Evolutionary conservation across 2,888 invertebrate genomes (phyloP).

Genomic region (Abrostola triplasia): DNA sequence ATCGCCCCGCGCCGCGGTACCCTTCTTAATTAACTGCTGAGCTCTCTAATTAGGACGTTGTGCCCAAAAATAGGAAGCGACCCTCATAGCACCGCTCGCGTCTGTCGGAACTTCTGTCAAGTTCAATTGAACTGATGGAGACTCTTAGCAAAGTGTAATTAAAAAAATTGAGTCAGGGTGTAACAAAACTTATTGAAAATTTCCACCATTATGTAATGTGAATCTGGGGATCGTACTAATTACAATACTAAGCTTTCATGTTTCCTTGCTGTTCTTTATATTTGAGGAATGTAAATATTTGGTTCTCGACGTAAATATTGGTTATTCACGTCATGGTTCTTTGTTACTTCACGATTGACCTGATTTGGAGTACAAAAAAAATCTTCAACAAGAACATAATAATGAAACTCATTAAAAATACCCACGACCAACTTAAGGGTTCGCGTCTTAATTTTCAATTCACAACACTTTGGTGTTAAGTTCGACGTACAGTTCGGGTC

Average conservation of each 20-base stretch:
- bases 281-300: neutral
- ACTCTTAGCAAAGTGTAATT: slow-evolving; percentile 50
- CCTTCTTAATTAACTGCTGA: slow-evolving; percentile 56
- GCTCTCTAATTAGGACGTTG: slow-evolving; percentile 54
- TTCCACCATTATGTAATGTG: slow-evolving; percentile 25
- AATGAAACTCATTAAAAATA: slow-evolving; percentile 1
- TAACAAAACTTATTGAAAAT: slow-evolving; percentile 37
- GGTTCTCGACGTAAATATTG: neutral
- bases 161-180: slow-evolving; percentile 44
- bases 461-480: slow-evolving; percentile 13
- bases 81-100: slow-evolving; percentile 30
- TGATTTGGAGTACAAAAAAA: neutral
- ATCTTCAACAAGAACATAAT: neutral
- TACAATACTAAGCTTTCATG: neutral
- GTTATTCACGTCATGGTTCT: too few species aligned
- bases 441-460: slow-evolving; percentile 21
- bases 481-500: slow-evolving; percentile 13
- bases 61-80: slow-evolving; percentile 47
- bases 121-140: slow-evolving; percentile 35
- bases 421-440: neutral
- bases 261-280: neutral
- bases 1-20: slow-evolving; percentile 39
- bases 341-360: neutral
- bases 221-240: slow-evolving; percentile 28
- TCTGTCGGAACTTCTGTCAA: slow-evolving; percentile 36